Percentiles rank a stretch among this genome's conserved stretches.
Evolutionary conservation across 2,888 invertebrate genomes (phyloP).

Genomic region (Plutella xylostella): DNA sequence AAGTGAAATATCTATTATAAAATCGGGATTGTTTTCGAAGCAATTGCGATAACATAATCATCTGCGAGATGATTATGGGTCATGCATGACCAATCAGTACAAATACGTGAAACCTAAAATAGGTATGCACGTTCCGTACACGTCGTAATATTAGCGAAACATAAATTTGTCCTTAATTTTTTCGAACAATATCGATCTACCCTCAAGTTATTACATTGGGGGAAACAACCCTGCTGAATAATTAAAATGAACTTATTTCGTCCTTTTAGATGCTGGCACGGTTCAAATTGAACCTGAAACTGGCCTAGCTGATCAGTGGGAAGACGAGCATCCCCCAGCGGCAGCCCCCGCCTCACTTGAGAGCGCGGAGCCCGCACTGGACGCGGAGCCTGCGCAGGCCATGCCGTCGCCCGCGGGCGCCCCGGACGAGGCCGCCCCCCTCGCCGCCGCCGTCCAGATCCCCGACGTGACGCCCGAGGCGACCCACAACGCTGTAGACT

Average conservation of each 20-base stretch:
- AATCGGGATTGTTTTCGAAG: slow-evolving; percentile 11
- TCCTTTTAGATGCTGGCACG: background rate
- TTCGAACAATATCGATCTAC: too few species aligned
- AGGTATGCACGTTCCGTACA: slow-evolving; percentile 1
- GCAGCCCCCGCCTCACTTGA: background rate
- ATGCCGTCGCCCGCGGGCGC: too few species aligned
- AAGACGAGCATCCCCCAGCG: background rate
- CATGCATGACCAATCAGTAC: background rate
- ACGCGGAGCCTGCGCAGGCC: background rate
- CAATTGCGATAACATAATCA: background rate
- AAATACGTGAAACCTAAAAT: background rate
- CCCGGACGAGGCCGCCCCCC: background rate
- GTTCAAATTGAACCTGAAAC: background rate
- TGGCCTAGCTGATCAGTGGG: background rate
- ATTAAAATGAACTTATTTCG: background rate
- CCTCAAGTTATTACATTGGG: too few species aligned
- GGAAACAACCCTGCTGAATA: background rate
- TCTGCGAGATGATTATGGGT: background rate
- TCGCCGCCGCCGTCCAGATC: too few species aligned
- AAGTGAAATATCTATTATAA: too few species aligned
- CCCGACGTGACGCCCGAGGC: too few species aligned
- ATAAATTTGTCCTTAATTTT: too few species aligned
- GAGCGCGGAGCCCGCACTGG: background rate
- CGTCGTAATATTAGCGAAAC: too few species aligned
- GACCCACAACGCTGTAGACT: background rate